Evolutionary conservation across 2,113 vertebrate species (phyloP).

Genomic region (Nestor notabilis): DNA sequence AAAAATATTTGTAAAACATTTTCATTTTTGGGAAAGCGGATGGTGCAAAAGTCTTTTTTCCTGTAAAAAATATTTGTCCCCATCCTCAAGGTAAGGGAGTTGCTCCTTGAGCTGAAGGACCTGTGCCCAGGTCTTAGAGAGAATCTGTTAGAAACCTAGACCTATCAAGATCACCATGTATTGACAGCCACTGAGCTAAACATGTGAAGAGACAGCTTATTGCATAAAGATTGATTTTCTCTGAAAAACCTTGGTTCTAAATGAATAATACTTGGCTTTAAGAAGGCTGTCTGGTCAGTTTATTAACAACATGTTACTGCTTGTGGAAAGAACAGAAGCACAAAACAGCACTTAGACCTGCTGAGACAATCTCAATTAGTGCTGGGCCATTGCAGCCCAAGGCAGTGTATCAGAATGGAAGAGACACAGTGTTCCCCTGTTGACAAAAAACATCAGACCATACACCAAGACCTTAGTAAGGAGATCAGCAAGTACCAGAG

Average conservation of each 20-base stretch:
- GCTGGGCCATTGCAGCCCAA: not conserved
- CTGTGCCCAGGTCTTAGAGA: not conserved
- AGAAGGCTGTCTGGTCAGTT: not conserved
- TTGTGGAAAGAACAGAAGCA: not conserved
- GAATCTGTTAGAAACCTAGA: not conserved
- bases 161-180: not conserved
- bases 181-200: not conserved
- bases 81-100: not conserved
- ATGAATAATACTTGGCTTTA: not conserved
- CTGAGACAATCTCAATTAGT: not conserved
- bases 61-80: not conserved
- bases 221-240: slow-evolving; percentile 22
- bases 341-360: not conserved
- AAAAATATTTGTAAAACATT: not conserved
- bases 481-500: not conserved
- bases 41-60: not conserved
- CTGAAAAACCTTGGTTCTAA: not conserved
- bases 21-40: not conserved
- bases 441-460: not conserved
- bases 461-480: not conserved
- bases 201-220: not conserved
- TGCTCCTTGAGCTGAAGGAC: not conserved
- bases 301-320: not conserved
- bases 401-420: not conserved
- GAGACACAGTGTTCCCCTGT: not conserved